phyloP scores from a whole-genome alignment of 1,140 invertebrate species.

The Brachionus calyciflorus region DNA sequence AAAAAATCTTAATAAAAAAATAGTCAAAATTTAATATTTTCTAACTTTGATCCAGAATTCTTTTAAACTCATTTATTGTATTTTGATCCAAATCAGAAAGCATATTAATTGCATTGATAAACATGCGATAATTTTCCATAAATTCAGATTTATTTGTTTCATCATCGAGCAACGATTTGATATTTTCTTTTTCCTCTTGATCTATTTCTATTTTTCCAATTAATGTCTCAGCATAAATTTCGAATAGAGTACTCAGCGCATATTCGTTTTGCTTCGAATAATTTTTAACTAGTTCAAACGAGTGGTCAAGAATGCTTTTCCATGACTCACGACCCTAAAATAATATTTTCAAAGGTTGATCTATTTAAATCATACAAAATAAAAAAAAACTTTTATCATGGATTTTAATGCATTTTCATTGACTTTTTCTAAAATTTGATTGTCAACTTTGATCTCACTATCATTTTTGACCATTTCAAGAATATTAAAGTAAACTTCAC shows the following conservation, averaged over 20 bases:
- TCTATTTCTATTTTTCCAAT: constrained; percentile 18
- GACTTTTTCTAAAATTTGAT: neutral
- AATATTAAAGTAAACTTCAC: constrained; percentile 23
- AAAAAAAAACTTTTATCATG: constrained; percentile 2
- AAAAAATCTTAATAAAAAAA: neutral
- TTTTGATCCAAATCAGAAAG: neutral
- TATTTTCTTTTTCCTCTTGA: neutral
- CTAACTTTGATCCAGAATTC: constrained; percentile 21
- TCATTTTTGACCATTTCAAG: neutral
- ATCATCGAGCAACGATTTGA: neutral
- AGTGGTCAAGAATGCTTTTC: constrained; percentile 30
- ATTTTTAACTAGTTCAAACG: constrained; percentile 1
- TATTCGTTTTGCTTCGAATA: constrained; percentile 12
- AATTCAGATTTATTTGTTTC: neutral
- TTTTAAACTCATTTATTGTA: constrained; percentile 20
- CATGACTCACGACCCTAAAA: neutral
- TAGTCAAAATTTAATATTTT: neutral
- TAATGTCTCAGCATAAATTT: constrained; percentile 27
- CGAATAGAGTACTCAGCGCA: neutral
- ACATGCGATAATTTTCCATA: neutral
- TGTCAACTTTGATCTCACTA: constrained; percentile 8
- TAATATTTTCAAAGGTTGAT: neutral
- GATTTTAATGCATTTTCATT: constrained; percentile 32
- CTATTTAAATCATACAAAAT: neutral
- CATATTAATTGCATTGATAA: constrained; percentile 5